Percentiles rank a stretch among this genome's conserved stretches.
Evolutionary conservation across 2,113 vertebrate genomes (phyloP).

Genomic region (Syngnathus scovelli): DNA sequence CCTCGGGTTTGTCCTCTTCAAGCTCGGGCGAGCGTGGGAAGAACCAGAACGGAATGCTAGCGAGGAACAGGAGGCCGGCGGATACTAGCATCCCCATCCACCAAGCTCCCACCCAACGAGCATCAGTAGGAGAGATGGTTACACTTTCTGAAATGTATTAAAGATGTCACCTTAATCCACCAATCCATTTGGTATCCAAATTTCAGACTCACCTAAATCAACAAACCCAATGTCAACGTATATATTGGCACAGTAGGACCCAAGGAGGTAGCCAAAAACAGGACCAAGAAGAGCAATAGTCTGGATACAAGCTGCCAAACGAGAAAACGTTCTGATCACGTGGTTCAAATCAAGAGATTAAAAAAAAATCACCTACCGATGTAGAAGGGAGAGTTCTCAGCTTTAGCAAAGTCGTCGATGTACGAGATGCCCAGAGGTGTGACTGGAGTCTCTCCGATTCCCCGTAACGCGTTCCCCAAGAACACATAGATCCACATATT

Average conservation of each 20-base stretch:
- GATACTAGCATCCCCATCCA: conserved; percentile 83
- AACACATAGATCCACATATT: conserved; percentile 85
- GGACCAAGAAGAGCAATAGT: conserved; percentile 80
- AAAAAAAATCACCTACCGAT: conserved; percentile 69
- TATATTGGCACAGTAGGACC: conserved; percentile 76
- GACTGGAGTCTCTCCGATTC: conserved; percentile 87
- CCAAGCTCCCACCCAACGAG: conserved; percentile 95
- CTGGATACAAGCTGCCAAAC: conserved; percentile 75
- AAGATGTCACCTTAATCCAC: no score
- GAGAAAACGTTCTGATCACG: not conserved
- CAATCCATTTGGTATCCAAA: no score
- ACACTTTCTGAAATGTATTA: conserved; percentile 67
- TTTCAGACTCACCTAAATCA: conserved; percentile 61
- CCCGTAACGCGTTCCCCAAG: conserved; percentile 84
- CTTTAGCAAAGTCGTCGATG: conserved; percentile 84
- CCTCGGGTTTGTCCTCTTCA: conserved; percentile 4
- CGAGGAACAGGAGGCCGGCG: conserved; percentile 62
- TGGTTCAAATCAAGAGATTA: not conserved
- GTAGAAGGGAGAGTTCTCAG: conserved; percentile 82
- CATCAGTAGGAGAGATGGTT: conserved; percentile 81
- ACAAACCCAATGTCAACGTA: conserved; percentile 92
- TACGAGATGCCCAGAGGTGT: conserved; percentile 86
- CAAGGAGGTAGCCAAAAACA: conserved; percentile 77
- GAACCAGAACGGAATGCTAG: conserved; percentile 87
- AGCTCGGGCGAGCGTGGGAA: conserved; percentile 71